phyloP scores from a whole-genome alignment of 1,140 invertebrate species.

The Bombus soroeensis region DNA sequence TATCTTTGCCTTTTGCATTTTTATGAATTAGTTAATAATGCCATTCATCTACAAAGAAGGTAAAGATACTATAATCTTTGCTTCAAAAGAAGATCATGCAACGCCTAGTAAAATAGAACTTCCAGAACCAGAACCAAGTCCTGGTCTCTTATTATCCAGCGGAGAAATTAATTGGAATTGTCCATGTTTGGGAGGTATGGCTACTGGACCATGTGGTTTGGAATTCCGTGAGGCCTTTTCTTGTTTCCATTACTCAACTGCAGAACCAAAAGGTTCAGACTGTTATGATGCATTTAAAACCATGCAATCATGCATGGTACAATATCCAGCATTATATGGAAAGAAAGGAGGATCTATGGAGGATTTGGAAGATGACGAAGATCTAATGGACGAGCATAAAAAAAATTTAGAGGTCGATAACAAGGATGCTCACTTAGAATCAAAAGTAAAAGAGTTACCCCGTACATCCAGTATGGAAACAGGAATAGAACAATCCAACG shows the following conservation, averaged over 20 bases:
- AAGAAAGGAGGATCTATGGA: slow-evolving; percentile 81
- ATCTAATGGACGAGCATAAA: neutral
- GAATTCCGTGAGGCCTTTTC: slow-evolving; percentile 97
- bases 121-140: slow-evolving; percentile 88
- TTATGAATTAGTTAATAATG: slow-evolving; percentile 70
- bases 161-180: slow-evolving; percentile 99
- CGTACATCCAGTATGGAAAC: slow-evolving; percentile 41
- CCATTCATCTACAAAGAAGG: slow-evolving; percentile 83
- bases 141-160: slow-evolving; percentile 92
- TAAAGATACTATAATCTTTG: slow-evolving; percentile 94
- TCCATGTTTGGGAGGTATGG: slow-evolving; percentile 97
- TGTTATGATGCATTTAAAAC: slow-evolving; percentile 94
- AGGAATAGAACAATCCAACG: slow-evolving; percentile 52
- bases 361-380: slow-evolving; percentile 69
- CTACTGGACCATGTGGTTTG: slow-evolving; percentile 96
- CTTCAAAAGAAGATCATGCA: slow-evolving; percentile 90
- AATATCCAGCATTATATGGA: slow-evolving; percentile 94
- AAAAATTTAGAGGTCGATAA: slow-evolving; percentile 1
- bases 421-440: slow-evolving; percentile 15
- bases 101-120: slow-evolving; percentile 88
- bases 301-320: slow-evolving; percentile 96
- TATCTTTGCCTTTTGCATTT: slow-evolving; percentile 11
- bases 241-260: slow-evolving; percentile 94
- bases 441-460: slow-evolving; percentile 29
- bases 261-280: slow-evolving; percentile 93